phyloP scores from a whole-genome alignment of 2,888 invertebrate species.

The Pristionchus entomophagus region DNA sequence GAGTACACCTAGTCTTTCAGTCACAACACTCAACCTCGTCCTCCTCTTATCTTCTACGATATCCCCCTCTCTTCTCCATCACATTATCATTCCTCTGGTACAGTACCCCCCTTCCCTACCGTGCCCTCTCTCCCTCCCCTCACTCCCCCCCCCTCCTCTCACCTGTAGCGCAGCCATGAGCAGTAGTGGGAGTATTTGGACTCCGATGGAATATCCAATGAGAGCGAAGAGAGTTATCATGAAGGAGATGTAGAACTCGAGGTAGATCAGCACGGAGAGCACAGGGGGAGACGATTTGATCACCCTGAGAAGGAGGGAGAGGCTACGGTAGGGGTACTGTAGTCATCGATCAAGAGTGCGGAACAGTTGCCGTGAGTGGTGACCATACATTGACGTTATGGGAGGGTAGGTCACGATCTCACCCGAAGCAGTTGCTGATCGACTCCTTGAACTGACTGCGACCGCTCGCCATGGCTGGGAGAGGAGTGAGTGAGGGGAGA shows the following conservation, averaged over 20 bases:
- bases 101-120: not conserved
- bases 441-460: slow-evolving; percentile 21
- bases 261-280: slow-evolving; percentile 2
- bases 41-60: not conserved
- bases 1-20: no score
- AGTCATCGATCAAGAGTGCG: not conserved
- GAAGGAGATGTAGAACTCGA: slow-evolving; percentile 16
- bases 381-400: not conserved
- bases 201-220: slow-evolving; percentile 6
- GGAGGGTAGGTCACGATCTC: not conserved
- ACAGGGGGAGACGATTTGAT: slow-evolving; percentile 22
- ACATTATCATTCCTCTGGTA: no score
- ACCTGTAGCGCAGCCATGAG: slow-evolving; percentile 33
- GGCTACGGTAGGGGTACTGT: not conserved
- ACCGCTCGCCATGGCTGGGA: slow-evolving; percentile 3
- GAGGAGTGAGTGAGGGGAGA: not conserved
- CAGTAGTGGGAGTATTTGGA: not conserved
- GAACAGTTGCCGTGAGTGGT: not conserved
- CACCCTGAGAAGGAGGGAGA: not conserved
- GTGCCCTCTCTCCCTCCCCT: not conserved
- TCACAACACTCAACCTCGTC: not conserved
- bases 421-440: slow-evolving; percentile 30
- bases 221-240: slow-evolving; percentile 4
- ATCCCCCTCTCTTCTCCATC: no score
- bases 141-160: not conserved